Evolutionary conservation across 2,113 vertebrate species (phyloP).

Genomic region (Nannobrachium achirus): DNA sequence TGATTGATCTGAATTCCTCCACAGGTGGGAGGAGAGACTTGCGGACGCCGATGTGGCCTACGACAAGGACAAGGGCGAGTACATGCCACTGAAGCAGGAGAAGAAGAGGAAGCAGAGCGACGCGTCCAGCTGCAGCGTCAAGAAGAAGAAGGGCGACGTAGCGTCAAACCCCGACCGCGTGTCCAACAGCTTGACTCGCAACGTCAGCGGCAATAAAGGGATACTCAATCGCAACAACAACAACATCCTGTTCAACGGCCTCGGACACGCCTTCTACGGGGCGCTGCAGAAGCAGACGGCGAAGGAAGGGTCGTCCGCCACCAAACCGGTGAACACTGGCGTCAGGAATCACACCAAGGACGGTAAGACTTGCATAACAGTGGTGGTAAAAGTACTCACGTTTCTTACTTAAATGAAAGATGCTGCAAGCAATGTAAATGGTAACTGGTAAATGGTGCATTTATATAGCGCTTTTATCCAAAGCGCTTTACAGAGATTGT

Average conservation of each 20-base stretch:
- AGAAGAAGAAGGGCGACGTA: constrained; percentile 72
- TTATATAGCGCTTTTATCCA: too few species aligned
- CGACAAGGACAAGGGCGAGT: constrained; percentile 88
- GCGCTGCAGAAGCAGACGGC: constrained; percentile 64
- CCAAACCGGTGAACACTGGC: constrained; percentile 45
- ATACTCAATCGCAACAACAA: constrained; percentile 56
- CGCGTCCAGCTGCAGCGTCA: constrained; percentile 43
- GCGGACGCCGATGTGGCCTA: constrained; percentile 88
- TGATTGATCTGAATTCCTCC: too few species aligned
- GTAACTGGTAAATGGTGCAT: too few species aligned
- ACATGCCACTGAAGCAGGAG: constrained; percentile 86
- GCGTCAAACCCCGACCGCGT: constrained; percentile 9
- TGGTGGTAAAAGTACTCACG: too few species aligned
- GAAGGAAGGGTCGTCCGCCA: constrained; percentile 41
- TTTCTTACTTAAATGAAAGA: too few species aligned
- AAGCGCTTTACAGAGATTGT: too few species aligned
- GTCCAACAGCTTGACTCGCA: constrained; percentile 6
- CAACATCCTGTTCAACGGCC: constrained; percentile 70
- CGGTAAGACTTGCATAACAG: constrained; percentile 46
- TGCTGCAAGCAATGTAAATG: too few species aligned
- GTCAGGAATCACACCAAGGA: constrained; percentile 45
- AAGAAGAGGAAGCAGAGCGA: constrained; percentile 89
- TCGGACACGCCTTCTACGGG: constrained; percentile 72
- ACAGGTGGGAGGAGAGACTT: constrained; percentile 89
- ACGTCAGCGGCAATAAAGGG: constrained; percentile 53